Evolutionary conservation across 2,888 invertebrate genomes (phyloP).

Genomic region (Onthophagus sagittarius): DNA sequence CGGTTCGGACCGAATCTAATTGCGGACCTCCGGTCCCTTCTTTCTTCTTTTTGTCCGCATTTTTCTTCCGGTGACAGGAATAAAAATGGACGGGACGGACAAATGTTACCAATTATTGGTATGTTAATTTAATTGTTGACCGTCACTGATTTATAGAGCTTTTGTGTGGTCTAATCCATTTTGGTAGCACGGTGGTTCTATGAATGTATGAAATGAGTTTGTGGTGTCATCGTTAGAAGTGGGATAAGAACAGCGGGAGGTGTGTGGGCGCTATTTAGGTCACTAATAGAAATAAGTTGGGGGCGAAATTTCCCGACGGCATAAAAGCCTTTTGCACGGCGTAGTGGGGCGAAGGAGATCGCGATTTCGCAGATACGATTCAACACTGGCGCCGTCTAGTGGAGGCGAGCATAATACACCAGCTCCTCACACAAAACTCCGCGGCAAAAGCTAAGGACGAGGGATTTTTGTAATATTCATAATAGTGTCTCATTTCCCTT

Average conservation of each 20-base stretch:
- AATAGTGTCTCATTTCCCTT: slow-evolving; percentile 41
- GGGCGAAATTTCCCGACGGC: slow-evolving; percentile 18
- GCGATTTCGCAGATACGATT: slow-evolving; percentile 43
- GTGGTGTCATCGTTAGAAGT: neutral
- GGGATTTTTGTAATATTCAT: slow-evolving; percentile 42
- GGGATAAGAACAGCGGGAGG: neutral
- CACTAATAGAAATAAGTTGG: slow-evolving; percentile 24
- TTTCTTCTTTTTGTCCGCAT: slow-evolving; percentile 1
- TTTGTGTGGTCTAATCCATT: neutral
- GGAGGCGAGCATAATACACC: slow-evolving; percentile 39
- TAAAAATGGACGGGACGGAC: neutral
- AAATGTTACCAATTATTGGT: neutral
- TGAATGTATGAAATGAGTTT: neutral
- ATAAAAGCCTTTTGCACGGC: slow-evolving; percentile 14
- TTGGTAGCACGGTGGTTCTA: neutral
- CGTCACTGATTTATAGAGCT: neutral
- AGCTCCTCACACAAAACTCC: slow-evolving; percentile 38
- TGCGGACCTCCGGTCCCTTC: slow-evolving; percentile 15
- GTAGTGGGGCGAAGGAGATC: slow-evolving; percentile 31
- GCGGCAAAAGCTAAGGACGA: slow-evolving; percentile 29
- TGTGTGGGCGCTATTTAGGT: slow-evolving; percentile 16
- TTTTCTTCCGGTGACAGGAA: neutral
- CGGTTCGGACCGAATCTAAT: slow-evolving; percentile 19
- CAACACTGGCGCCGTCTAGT: slow-evolving; percentile 35
- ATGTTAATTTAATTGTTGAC: neutral